A percentile compares a stretch with the other conserved stretches of the same genome.
phyloP scores from a whole-genome alignment of 2,888 invertebrate genomes.

The Rutpela maculata region DNA sequence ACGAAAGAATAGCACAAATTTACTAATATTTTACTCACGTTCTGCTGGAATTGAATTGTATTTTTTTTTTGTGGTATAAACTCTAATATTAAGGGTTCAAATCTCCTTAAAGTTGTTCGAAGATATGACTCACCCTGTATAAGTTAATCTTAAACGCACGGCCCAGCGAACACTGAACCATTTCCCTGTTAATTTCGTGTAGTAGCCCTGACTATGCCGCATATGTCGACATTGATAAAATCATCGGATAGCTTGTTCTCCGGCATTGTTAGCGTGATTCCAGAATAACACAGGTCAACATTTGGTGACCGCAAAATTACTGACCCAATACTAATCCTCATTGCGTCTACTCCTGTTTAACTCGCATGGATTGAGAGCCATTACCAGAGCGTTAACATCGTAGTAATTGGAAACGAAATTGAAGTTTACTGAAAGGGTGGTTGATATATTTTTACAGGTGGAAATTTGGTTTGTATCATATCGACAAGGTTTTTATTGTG shows the following conservation, averaged over 20 bases:
- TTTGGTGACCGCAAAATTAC: slow-evolving; percentile 10
- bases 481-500: too few species aligned
- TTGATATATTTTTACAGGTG: background rate
- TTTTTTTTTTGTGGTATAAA: too few species aligned
- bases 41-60: too few species aligned
- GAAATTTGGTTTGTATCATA: too few species aligned
- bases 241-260: slow-evolving; percentile 9
- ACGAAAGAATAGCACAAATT: too few species aligned
- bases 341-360: slow-evolving; percentile 8
- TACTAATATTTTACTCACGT: too few species aligned
- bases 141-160: background rate
- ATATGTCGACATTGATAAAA: slow-evolving; percentile 4
- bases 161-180: background rate
- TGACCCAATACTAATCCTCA: slow-evolving; percentile 9
- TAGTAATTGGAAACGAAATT: background rate
- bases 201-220: background rate
- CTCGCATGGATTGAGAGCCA: background rate
- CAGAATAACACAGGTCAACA: slow-evolving; percentile 17
- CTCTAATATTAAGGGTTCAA: too few species aligned
- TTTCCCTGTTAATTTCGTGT: background rate
- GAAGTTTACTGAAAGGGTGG: background rate
- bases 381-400: slow-evolving; percentile 1
- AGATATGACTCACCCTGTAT: too few species aligned
- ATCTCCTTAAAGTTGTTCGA: too few species aligned
- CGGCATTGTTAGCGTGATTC: slow-evolving; percentile 11